phyloP scores from a whole-genome alignment of 2,113 vertebrate genomes.

The Limanda limanda region DNA sequence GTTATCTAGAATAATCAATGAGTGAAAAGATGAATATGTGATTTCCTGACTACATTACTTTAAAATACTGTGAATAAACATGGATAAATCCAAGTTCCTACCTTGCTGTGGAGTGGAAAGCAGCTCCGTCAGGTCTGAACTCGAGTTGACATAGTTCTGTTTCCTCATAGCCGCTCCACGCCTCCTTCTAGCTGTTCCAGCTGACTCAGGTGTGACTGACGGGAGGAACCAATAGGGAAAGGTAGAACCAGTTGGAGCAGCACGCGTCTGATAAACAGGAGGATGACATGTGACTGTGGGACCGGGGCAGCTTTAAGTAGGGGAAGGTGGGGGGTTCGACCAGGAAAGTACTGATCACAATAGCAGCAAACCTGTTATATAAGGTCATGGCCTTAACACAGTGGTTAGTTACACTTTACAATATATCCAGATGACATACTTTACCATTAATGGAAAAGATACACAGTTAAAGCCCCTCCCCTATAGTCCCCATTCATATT shows the following conservation, averaged over 20 bases:
- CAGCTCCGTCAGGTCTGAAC: conserved; percentile 60
- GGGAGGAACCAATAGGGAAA: too few species aligned
- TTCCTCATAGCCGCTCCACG: conserved; percentile 40
- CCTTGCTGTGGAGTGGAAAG: conserved; percentile 35
- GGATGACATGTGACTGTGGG: neutral
- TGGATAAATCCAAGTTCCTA: conserved; percentile 16
- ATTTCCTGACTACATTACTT: neutral
- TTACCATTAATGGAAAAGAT: too few species aligned
- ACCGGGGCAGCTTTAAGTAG: neutral
- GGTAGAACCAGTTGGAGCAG: too few species aligned
- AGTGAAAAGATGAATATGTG: neutral
- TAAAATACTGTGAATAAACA: neutral
- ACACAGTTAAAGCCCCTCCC: too few species aligned
- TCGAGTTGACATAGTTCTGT: conserved; percentile 9
- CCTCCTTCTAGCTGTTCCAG: conserved; percentile 13
- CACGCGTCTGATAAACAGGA: too few species aligned
- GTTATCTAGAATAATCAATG: neutral
- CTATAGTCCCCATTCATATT: too few species aligned
- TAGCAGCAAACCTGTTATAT: too few species aligned
- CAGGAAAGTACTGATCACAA: too few species aligned
- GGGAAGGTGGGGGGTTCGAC: too few species aligned
- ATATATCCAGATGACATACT: too few species aligned
- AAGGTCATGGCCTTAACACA: too few species aligned
- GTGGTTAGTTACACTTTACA: too few species aligned
- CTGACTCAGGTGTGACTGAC: neutral